phyloP scores from a whole-genome alignment of 2,113 vertebrate genomes.

The Rhegmatorhina hoffmannsi region DNA sequence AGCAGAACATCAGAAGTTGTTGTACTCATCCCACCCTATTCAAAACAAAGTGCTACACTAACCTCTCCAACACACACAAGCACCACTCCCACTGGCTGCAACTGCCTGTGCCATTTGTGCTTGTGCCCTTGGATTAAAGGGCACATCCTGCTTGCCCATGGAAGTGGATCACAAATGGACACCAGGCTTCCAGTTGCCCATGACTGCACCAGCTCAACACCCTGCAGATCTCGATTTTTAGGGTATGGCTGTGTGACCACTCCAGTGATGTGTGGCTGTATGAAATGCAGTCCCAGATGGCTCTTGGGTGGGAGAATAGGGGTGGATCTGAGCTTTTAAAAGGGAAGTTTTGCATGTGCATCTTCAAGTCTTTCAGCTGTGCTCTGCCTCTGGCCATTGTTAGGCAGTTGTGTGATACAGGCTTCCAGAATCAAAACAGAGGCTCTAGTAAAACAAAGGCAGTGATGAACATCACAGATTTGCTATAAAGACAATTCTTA shows the following conservation, averaged over 20 bases:
- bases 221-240: neutral
- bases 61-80: neutral
- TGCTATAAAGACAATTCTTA: neutral
- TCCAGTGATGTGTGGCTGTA: neutral
- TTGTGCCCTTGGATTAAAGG: neutral
- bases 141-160: neutral
- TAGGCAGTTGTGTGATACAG: neutral
- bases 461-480: neutral
- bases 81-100: neutral
- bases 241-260: neutral
- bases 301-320: neutral
- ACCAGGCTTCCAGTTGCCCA: neutral
- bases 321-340: neutral
- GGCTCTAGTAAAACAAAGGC: neutral
- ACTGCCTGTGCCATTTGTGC: neutral
- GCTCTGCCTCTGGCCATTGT: neutral
- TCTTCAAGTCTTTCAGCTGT: neutral
- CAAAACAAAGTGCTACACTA: slow-evolving; percentile 5
- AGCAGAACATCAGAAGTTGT: neutral
- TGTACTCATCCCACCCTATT: neutral
- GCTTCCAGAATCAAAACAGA: neutral
- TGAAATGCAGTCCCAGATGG: neutral
- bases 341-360: accelerated
- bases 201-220: accelerated
- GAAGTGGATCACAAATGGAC: neutral